Base-by-base conservation (phyloP, 2,797 vertebrate genomes). In the Austrolebias charrua region DNA sequence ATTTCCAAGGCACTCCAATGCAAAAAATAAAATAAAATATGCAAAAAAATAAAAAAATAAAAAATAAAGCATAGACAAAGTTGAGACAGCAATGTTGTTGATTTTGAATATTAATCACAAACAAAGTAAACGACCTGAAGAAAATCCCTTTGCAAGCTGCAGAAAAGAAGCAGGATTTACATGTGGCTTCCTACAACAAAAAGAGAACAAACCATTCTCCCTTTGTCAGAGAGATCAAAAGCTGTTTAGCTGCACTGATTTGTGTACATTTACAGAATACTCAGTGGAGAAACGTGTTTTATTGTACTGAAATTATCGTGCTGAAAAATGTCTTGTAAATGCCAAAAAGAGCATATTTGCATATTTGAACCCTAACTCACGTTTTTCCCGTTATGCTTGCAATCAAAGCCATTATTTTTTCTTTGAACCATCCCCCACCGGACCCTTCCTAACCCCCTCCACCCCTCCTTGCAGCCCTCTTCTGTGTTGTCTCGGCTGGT, bases 341-440 rank as follows among this genome's bases (percentile, higher is more conserved):
- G 6, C 1, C 3, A 8, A 8, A 0, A 66, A 57, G 45, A 65
- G 3, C 1, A 59, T 45, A 60, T 79, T 72, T 63, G 29, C 63
- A 49, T 57, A 7, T 11, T 58, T 20, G 77, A 64, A 73, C 58
- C 45, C 52, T 29, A 78, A 58, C 48, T 51, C n/a, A 9, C 16
- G 9, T 56, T 60, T 69, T 56, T 62, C 31, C 11, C 60, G 46
- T 12, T 38, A 5, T 59, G 61, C 28, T 66, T 70, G 14, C 55
- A 43, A 66, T 80, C 59, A 76, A 61, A 53, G 10, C 59, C 14
- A 40, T 64, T 60, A n/a, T 28, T 64, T 81, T 63, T 63, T 35
- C 48, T 58, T 59, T 57, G n/a, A 60, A 72, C 78, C 74, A 64
- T 69, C 76, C 75, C 79, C 85, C 75, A 71, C 53, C 47, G n/a